Conservation (phyloP, 2,888 invertebrate species). For the Epinotia ramella region DNA sequence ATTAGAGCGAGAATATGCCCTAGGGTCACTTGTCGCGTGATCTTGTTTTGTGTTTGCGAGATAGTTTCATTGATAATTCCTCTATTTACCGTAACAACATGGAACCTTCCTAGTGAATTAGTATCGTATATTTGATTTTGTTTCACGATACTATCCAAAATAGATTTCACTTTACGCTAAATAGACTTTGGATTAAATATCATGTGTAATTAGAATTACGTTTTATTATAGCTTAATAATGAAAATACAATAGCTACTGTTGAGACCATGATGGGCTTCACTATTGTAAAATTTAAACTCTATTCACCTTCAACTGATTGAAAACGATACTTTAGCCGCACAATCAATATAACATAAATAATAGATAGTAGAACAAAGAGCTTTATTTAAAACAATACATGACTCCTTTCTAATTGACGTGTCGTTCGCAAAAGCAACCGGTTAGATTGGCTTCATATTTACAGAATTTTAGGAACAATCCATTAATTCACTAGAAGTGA, state of each 20-base stretch:
- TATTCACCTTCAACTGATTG: constrained; percentile 7
- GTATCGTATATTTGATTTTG: too few relatives aligned
- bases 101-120: too few relatives aligned
- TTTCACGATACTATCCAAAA: too few relatives aligned
- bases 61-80: not conserved
- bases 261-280: not conserved
- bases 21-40: not conserved
- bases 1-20: not conserved
- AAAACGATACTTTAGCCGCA: not conserved
- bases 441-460: too few relatives aligned
- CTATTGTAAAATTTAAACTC: not conserved
- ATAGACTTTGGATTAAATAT: not conserved
- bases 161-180: too few relatives aligned
- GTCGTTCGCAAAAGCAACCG: too few relatives aligned
- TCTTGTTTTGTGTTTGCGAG: not conserved
- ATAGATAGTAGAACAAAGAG: not conserved
- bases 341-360: not conserved
- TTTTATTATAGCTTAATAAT: not conserved
- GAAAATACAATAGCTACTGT: not conserved
- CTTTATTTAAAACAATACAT: not conserved
- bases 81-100: too few relatives aligned
- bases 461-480: too few relatives aligned
- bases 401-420: not conserved
- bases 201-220: not conserved
- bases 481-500: too few relatives aligned